Evolutionary conservation across 1,140 invertebrate species (phyloP).

Genomic region (Archegozetes longisetosus): DNA sequence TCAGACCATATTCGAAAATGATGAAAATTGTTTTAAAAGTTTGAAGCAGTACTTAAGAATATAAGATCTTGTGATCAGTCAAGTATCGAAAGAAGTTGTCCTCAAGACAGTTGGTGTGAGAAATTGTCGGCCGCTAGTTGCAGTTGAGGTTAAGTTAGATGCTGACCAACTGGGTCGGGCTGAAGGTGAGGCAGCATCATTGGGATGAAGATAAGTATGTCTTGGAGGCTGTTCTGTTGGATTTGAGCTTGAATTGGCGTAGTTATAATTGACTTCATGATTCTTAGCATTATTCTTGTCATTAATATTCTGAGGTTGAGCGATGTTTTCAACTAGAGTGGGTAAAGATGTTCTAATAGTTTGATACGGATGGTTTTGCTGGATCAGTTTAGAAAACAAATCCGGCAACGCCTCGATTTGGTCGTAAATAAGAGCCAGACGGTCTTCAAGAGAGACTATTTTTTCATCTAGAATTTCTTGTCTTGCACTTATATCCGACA

Average conservation of each 20-base stretch:
- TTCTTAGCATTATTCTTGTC: background rate
- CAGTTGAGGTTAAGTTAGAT: conserved; percentile 12
- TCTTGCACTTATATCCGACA: conserved; percentile 81
- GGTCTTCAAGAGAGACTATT: conserved; percentile 62
- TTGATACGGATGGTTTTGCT: conserved; percentile 9
- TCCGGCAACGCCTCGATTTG: conserved; percentile 22
- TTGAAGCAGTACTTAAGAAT: no score
- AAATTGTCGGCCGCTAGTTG: background rate
- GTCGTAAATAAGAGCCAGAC: conserved; percentile 19
- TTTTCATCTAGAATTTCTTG: conserved; percentile 78
- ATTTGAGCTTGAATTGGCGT: background rate
- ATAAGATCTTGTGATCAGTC: no score
- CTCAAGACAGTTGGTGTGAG: conserved; percentile 10
- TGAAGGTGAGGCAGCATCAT: conserved; percentile 21
- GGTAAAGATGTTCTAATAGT: conserved; percentile 4
- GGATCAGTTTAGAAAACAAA: conserved; percentile 13
- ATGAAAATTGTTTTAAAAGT: no score
- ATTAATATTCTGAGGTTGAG: background rate
- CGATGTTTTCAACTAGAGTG: background rate
- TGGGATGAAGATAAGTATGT: conserved; percentile 21
- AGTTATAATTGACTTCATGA: background rate
- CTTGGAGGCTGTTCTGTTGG: conserved; percentile 14
- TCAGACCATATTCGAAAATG: no score
- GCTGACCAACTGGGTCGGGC: conserved; percentile 20
- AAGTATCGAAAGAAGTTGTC: conserved; percentile 11